A percentile compares a stretch with the other conserved stretches of the same genome.
These are phyloP conservation scores for Scelioninae gen. 2 DNA, from an alignment of 2,888 invertebrate species.

Conservation along the genomic window DNA sequence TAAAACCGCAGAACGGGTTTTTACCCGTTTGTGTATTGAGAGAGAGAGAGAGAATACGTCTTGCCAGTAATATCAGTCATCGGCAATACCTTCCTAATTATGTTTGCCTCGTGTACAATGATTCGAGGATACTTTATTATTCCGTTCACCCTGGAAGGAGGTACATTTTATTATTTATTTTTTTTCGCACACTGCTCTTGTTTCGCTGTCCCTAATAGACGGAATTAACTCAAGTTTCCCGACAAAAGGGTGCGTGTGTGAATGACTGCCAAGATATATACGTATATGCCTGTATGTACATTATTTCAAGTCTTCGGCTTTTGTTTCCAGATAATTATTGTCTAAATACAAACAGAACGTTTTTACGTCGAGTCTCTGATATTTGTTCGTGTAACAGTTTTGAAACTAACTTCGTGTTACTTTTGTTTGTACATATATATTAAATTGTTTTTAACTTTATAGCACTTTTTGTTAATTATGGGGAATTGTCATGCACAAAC, in stretches of 20 bases:
- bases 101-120: constrained; percentile 30
- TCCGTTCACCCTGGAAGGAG: constrained; percentile 9
- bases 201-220: constrained; percentile 11
- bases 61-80: constrained; percentile 23
- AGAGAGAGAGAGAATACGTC: constrained; percentile 30
- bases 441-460: too few relatives aligned
- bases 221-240: constrained; percentile 16
- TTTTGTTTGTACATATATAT: too few relatives aligned
- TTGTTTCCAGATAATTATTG: constrained; percentile 1
- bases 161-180: constrained; percentile 34
- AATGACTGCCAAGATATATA: constrained; percentile 43
- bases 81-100: constrained; percentile 33
- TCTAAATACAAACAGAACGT: constrained; percentile 9
- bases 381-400: too few relatives aligned
- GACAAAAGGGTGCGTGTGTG: constrained; percentile 44
- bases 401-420: too few relatives aligned
- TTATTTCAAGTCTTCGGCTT: constrained; percentile 15
- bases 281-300: constrained; percentile 45
- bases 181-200: constrained; percentile 44
- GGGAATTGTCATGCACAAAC: too few relatives aligned
- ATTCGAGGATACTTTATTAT: constrained; percentile 31
- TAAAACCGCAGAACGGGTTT: too few relatives aligned
- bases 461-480: too few relatives aligned
- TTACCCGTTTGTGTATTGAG: constrained; percentile 10
- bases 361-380: too few relatives aligned